Conservation (phyloP, 2,888 invertebrate genomes). For the Andricus curvator region DNA sequence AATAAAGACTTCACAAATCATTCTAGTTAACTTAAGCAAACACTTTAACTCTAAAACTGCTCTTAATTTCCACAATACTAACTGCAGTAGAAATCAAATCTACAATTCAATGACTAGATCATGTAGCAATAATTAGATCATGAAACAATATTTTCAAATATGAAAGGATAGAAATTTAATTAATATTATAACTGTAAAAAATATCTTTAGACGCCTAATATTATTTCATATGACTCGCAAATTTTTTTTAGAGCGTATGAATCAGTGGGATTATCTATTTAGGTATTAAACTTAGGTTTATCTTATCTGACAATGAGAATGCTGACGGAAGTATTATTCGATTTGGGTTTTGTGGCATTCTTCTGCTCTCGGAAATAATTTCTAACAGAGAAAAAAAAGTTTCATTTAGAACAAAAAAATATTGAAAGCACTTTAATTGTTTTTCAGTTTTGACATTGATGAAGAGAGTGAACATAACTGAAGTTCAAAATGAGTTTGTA, state of each 20-base stretch:
- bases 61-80: constrained; percentile 4
- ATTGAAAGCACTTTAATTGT: too few species aligned
- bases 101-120: background rate
- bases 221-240: background rate
- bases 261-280: constrained; percentile 5
- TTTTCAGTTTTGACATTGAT: too few species aligned
- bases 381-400: too few species aligned
- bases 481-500: too few species aligned
- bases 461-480: too few species aligned
- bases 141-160: background rate
- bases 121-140: background rate
- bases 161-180: background rate
- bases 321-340: constrained; percentile 73
- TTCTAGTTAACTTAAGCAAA: constrained; percentile 25
- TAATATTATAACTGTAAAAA: background rate
- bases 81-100: background rate
- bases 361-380: background rate
- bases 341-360: constrained; percentile 71
- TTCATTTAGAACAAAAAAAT: too few species aligned
- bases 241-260: background rate
- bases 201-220: background rate
- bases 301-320: constrained; percentile 53
- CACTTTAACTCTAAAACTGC: background rate
- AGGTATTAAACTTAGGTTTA: constrained; percentile 1
- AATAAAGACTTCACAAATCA: constrained; percentile 28